These are phyloP conservation scores for Andrena flavipes DNA, from an alignment of 2,888 invertebrate genomes.

Conservation along the genomic window DNA sequence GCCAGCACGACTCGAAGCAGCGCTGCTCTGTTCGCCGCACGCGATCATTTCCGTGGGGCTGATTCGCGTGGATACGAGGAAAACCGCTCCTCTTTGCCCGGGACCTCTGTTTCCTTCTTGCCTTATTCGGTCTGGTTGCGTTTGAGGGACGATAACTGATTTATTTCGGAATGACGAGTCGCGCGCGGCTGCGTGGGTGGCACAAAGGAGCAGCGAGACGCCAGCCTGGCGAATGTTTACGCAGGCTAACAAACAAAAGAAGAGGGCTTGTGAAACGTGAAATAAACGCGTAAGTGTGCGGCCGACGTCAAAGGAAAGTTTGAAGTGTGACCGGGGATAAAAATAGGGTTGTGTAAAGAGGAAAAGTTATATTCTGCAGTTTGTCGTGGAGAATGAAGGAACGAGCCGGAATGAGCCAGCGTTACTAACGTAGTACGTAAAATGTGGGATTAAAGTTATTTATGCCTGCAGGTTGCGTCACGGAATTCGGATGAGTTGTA, in stretches of 20 bases:
- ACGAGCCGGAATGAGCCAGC: too few relatives aligned
- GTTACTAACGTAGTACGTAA: too few relatives aligned
- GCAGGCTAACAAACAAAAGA: background rate
- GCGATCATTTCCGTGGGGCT: conserved; percentile 2
- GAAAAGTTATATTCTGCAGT: too few relatives aligned
- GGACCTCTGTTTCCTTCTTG: conserved; percentile 2
- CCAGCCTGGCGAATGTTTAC: background rate
- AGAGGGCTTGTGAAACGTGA: background rate
- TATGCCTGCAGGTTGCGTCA: too few relatives aligned
- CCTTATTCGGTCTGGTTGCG: conserved; percentile 15
- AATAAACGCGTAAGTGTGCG: background rate
- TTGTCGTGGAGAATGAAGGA: too few relatives aligned
- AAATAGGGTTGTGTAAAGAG: too few relatives aligned
- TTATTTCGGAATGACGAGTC: conserved; percentile 9
- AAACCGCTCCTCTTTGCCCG: background rate
- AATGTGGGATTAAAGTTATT: too few relatives aligned
- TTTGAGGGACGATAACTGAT: conserved; percentile 3
- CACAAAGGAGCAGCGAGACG: background rate
- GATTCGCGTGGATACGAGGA: conserved; percentile 5
- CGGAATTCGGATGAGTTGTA: too few relatives aligned
- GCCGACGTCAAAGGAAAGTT: background rate
- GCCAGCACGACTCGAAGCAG: conserved; percentile 20
- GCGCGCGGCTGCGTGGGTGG: background rate
- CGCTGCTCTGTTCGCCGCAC: background rate
- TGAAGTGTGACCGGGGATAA: too few relatives aligned